Evolutionary conservation across 2,113 vertebrate species (phyloP), one percentile per base, ranked within the genome.

Genomic region (Erythrolamprus reginae): DNA sequence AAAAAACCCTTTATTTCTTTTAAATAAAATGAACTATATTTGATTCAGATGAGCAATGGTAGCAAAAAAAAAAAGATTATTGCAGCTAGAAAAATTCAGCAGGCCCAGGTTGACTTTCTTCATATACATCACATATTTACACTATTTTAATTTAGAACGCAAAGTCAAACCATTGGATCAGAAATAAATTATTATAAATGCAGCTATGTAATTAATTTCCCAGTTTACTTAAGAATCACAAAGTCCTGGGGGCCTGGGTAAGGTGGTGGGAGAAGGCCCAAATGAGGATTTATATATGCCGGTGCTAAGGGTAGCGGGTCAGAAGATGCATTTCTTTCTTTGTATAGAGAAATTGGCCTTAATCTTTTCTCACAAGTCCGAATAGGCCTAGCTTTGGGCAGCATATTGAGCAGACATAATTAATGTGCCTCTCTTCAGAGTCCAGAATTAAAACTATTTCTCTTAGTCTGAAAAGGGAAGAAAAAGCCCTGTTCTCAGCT

Each of bases 21-120:
- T 88, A 96, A 97, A 97, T 96, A 96, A 96, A 97, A 97, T 97
- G 97, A 97, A 97, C 96, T 94, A 86, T 95, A 96, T 97, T 97
- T 3, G 91, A 96, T 97, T 97, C 96, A 96, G 95, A 95, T 0
- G 42, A 97, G 93, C 93, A 89, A 94, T 0, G 0, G 92, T 88
- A 93, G 96, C 92, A 89, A 93, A 95, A 94, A 94, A 95, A 96
- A 95, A 94, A 94, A 95, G 96, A 94, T 93, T 95, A 95, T 93
- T 93, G 89, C 90, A 94, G 94, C 92, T 91, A 83, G 91, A 89
- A 94, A 96, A 95, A 94, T 91, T 94, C 94, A 96, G 95, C 91
- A 23, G 94, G 91, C 88, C 95, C 92, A 92, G 90, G 88, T 95
- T 95, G 86, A 45, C 84, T n/a, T 89, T 93, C 42, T 23, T n/a